phyloP scores from a whole-genome alignment of 2,797 vertebrate genomes.

The Phataginus tetradactyla region DNA sequence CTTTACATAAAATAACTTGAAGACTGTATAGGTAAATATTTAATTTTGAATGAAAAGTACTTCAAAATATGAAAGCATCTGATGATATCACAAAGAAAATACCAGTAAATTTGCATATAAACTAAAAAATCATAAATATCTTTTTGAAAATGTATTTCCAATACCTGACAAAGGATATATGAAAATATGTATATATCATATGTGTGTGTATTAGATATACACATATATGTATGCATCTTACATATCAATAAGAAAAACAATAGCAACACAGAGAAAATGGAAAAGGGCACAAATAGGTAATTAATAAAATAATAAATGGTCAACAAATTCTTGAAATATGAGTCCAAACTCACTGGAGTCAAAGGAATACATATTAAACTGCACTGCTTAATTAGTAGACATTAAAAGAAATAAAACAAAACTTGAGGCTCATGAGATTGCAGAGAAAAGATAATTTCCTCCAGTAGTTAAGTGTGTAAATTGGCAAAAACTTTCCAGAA shows the following conservation, averaged over 20 bases:
- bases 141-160: background rate
- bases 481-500: slow-evolving; percentile 17
- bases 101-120: background rate
- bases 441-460: background rate
- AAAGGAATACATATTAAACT: background rate
- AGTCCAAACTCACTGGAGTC: background rate
- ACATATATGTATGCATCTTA: background rate
- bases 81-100: background rate
- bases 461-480: background rate
- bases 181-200: background rate
- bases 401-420: slow-evolving; percentile 35
- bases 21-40: background rate
- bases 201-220: background rate
- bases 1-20: background rate
- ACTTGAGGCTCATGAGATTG: background rate
- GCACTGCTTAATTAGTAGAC: background rate
- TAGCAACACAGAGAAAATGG: background rate
- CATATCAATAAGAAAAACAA: background rate
- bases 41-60: background rate
- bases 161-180: background rate
- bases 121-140: background rate
- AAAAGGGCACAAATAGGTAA: background rate
- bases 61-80: slow-evolving; percentile 24
- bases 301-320: background rate
- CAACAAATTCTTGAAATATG: background rate